Conservation (phyloP, 2,113 vertebrate species). For the Hypocryptadius cinnamomeus region DNA sequence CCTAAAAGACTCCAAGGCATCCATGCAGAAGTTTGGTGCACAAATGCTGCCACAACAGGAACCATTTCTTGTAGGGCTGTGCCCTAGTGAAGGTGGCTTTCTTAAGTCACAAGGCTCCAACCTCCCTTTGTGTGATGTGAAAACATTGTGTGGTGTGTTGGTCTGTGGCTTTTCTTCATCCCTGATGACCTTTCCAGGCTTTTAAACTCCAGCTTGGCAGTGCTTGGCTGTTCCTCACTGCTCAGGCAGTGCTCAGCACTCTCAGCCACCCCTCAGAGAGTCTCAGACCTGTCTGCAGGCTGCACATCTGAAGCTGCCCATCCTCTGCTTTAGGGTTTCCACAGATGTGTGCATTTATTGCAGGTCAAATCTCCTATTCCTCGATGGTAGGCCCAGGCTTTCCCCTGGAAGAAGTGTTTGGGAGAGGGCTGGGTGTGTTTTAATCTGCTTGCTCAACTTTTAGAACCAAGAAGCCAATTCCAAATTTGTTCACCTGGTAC, state of each 20-base stretch:
- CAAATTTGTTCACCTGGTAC: neutral
- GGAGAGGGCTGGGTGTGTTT: neutral
- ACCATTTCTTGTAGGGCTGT: neutral
- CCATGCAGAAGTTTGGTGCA: neutral
- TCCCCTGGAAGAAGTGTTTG: neutral
- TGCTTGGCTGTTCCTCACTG: neutral
- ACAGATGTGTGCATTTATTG: neutral
- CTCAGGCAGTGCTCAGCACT: neutral
- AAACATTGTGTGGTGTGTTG: neutral
- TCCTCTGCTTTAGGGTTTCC: neutral
- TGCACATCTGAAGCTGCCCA: neutral
- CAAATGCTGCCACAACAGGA: neutral
- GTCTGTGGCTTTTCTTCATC: neutral
- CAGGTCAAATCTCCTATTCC: neutral
- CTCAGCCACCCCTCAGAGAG: too few relatives aligned
- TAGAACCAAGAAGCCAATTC: neutral
- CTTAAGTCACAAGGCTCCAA: fast-evolving
- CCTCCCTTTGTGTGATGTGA: neutral
- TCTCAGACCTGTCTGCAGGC: neutral
- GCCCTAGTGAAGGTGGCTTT: neutral
- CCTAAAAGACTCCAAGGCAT: fast-evolving
- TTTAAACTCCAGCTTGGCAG: neutral
- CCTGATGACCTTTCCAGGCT: neutral
- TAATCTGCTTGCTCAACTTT: neutral
- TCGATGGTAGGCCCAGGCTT: neutral